Base-by-base conservation (phyloP, 2,888 invertebrate species). In the Zele albiditarsus region DNA sequence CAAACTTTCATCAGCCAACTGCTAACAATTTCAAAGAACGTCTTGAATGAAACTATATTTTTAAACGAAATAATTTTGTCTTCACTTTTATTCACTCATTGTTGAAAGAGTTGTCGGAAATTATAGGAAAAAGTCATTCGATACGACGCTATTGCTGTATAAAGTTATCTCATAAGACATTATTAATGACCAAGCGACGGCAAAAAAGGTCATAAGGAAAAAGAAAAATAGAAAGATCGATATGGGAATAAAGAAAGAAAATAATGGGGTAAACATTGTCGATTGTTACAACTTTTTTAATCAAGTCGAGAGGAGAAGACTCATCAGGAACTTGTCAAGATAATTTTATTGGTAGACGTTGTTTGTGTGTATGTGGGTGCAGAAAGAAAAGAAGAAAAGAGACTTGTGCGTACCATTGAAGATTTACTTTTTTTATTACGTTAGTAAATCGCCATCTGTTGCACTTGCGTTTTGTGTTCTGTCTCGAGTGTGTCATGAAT, bases 281-380 rank as follows among this genome's bases (percentile, higher is more conserved):
- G 27, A 62, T 62, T 62, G 27, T 28, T 31, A 62, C 68, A 69
- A 69, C 68, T 69, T 69, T 69, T 69, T 69, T 57, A 57, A 69
- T 69, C 57, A 57, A n/a, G 31, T 20, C 53, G 20, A 20, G 12
- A 57, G 14, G 33, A 65, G 8, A n/a, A n/a, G 12, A 5, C 33
- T 27, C n/a, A 28, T 60, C 16, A 16, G 14, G 23, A 63, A 63
- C 28, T 63, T 63, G 20, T 62, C 12, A 63, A 20, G 23, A 10
- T 60, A 3, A 60, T 27, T 28, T 27, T 60, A n/a, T 27, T 28
- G 6, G 10, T 60, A 3, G 27, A 27, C 60, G 27, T 28, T 60
- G 25, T 16, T 5, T n/a, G 53, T 31, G 33, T 20, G 33, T 60
- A 14, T 16, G 16, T n/a, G 53, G n/a, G 33, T 20, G 33, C n/a